Evolutionary conservation across 2,113 vertebrate genomes (phyloP).

Genomic region (Erpornis zantholeuca): DNA sequence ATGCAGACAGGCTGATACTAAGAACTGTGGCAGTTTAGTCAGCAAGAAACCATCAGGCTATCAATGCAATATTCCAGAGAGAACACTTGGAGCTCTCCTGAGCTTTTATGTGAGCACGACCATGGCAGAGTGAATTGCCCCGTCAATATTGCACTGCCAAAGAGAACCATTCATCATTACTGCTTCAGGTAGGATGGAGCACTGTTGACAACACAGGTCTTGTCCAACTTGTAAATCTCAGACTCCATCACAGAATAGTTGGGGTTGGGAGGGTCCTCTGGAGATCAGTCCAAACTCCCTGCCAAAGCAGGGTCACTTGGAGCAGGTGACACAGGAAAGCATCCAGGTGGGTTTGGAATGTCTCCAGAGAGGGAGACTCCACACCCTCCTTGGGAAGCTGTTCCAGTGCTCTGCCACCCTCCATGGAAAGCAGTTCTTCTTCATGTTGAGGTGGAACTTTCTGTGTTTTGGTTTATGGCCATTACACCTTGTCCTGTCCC

Average conservation of each 20-base stretch:
- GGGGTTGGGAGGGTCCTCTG: neutral
- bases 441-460: neutral
- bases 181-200: neutral
- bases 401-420: neutral
- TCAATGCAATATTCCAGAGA: conserved; percentile 79
- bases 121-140: neutral
- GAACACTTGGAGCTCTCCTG: conserved; percentile 29
- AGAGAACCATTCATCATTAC: neutral
- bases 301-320: neutral
- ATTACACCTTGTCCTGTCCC: neutral
- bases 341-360: neutral
- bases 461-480: neutral
- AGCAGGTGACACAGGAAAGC: neutral
- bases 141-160: neutral
- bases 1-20: conserved; percentile 80
- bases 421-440: neutral
- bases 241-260: neutral
- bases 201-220: neutral
- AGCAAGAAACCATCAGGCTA: conserved; percentile 75
- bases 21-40: conserved; percentile 58
- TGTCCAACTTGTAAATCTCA: neutral
- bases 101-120: neutral
- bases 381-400: neutral
- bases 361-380: neutral
- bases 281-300: neutral